Base-by-base conservation (phyloP, 2,797 vertebrate genomes). In the Eupleurogrammus muticus region DNA sequence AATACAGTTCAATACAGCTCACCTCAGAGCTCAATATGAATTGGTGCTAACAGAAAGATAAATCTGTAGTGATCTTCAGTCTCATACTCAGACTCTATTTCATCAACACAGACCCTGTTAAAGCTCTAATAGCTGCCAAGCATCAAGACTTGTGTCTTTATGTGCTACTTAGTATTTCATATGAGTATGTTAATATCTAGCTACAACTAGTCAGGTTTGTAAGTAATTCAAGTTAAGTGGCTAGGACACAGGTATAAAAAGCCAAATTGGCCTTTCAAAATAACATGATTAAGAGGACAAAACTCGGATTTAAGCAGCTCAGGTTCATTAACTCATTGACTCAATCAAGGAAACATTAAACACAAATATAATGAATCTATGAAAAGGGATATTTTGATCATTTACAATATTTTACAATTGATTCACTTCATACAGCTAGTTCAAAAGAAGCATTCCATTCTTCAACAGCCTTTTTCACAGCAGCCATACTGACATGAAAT, bases 51-150 rank as follows among this genome's bases (percentile, higher is more conserved):
- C 2, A 53, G 46, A 61, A 66, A 44, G 5, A 3, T 70, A 50
- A 19, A 23, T 55, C 42, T 69, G 40, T 53, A 14, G 48, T 71
- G 55, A 82, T 32, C 35, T 42, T 23, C 19, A 38, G 24, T 66
- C 19, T 61, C 19, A 40, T 56, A 73, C 12, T 51, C 34, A 73
- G n/a, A n/a, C 12, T 54, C 21, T 14, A 48, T 34, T 23, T 28
- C 9, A 20, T 12, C 40, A 54, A 59, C 54, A 70, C 44, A 70
- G 59, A 77, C 9, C n/a, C 28, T 50, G 12, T 72, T 75, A 50
- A 84, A 71, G 70, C 35, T 75, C 17, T 11, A 66, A 79, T 81
- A 89, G 82, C 84, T 90, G 87, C 86, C 87, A 79, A 60, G 44
- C 68, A 66, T 79, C 40, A 66, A 73, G n/a, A 74, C 49, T 61